Percentiles rank a stretch among this genome's conserved stretches.
These are phyloP conservation scores for Vandiemenella viatica DNA, from an alignment of 2,888 invertebrate species.

Conservation along the genomic window DNA sequence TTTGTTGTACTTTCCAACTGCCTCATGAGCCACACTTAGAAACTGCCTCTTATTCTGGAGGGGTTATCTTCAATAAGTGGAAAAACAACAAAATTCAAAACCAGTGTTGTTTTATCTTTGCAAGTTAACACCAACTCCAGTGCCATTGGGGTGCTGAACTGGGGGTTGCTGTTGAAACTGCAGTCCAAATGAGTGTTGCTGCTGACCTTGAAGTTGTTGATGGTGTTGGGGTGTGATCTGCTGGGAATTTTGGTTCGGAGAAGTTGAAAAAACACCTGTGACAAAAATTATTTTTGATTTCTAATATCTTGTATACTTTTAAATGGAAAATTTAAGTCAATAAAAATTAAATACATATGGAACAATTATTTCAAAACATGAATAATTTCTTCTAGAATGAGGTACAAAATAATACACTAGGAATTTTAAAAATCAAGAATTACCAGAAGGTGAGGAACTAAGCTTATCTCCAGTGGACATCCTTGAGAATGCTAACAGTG, in stretches of 20 bases:
- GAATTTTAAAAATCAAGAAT: too few relatives aligned
- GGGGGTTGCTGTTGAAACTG: slow-evolving; percentile 5
- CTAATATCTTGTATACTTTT: neutral
- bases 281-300: slow-evolving; percentile 7
- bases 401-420: too few relatives aligned
- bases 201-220: slow-evolving; percentile 24
- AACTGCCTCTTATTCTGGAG: too few relatives aligned
- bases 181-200: slow-evolving; percentile 21
- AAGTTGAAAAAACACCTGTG: slow-evolving; percentile 27
- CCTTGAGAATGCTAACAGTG: slow-evolving; percentile 74
- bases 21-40: too few relatives aligned
- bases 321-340: neutral
- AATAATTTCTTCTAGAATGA: neutral
- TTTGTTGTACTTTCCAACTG: too few relatives aligned
- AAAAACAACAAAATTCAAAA: too few relatives aligned
- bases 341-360: neutral
- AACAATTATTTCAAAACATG: neutral
- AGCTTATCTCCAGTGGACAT: slow-evolving; percentile 49
- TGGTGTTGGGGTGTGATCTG: slow-evolving; percentile 32
- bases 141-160: slow-evolving; percentile 1
- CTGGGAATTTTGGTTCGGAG: slow-evolving; percentile 28
- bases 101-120: slow-evolving; percentile 12
- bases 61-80: too few relatives aligned
- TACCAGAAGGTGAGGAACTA: slow-evolving; percentile 18
- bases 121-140: slow-evolving; percentile 11